Base-by-base conservation (phyloP, 2,888 invertebrate genomes). In the Troides oblongomaculatus region DNA sequence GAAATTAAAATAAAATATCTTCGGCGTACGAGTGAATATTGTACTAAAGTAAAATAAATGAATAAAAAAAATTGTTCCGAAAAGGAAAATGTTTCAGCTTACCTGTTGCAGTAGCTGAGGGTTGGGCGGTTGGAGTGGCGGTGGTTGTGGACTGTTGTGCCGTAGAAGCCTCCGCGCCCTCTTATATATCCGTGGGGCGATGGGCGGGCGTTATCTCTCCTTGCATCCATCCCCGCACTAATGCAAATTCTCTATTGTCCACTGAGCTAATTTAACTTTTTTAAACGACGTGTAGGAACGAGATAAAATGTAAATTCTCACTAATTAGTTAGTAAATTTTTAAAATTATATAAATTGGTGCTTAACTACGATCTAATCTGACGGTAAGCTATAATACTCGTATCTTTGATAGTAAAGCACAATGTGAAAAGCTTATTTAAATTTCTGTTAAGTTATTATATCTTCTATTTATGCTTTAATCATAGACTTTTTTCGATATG, bases 141-240 rank as follows among this genome's bases (percentile, higher is more conserved):
- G 79, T 81, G 84, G 78, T 79, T 78, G 84, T 79, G 76, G 75
- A 83, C 80, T 80, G 86, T 79, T 85, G 81, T 89, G 88, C 78
- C 83, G 83, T 63, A 74, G 78, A 73, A 75, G 77, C 73, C 75
- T 76, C 73, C 71, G 74, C 71, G 75, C 76, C 74, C 71, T 81
- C 84, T 87, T 90, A 82, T 90, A 90, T 90, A 90, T 82, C 75
- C 76, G 73, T 67, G 39, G 12, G 50, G 18, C 50, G 74, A 72
- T 78, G 79, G 78, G 79, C 79, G 77, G 78, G 79, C 78, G 72
- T 72, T 74, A 74, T 67, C 69, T 69, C 68, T 53, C 60, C 62
- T 23, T 74, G 74, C 73, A 75, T 65, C 71, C 69, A 70, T 64
- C 68, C 67, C 67, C 67, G 25, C 64, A 53, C 57, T 70, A 71